Evolutionary conservation across 2,888 invertebrate genomes (phyloP).

Genomic region (Criorhina ranunculi): DNA sequence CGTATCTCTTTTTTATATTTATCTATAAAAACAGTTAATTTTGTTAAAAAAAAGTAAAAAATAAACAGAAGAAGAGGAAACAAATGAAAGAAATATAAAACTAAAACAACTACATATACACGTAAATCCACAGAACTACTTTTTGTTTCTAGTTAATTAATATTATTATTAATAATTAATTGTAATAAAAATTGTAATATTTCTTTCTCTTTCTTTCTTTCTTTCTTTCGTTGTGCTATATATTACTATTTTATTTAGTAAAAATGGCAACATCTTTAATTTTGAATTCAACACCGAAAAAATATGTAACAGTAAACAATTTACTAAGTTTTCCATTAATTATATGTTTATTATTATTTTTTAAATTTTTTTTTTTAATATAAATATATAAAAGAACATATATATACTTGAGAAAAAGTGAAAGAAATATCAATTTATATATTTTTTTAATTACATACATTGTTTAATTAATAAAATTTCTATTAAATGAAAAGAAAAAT

Average conservation of each 20-base stretch:
- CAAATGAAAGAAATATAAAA: slow-evolving; percentile 31
- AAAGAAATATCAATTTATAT: slow-evolving; percentile 67
- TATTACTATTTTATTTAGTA: slow-evolving; percentile 59
- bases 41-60: slow-evolving; percentile 75
- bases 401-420: slow-evolving; percentile 28
- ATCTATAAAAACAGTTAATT: slow-evolving; percentile 78
- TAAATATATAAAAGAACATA: slow-evolving; percentile 54
- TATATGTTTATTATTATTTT: slow-evolving; percentile 64
- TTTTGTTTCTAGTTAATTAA: slow-evolving; percentile 76
- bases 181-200: slow-evolving; percentile 62
- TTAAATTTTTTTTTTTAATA: slow-evolving; percentile 64
- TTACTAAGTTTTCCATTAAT: slow-evolving; percentile 71
- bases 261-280: slow-evolving; percentile 51
- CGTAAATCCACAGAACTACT: slow-evolving; percentile 69
- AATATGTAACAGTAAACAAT: slow-evolving; percentile 42
- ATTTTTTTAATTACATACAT: slow-evolving; percentile 71
- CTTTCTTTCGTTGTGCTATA: slow-evolving; percentile 71
- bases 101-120: slow-evolving; percentile 66
- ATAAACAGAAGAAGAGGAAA: slow-evolving; percentile 59
- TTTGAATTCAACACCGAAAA: slow-evolving; percentile 45
- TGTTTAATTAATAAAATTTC: slow-evolving; percentile 58
- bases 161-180: slow-evolving; percentile 59
- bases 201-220: slow-evolving; percentile 57
- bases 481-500: slow-evolving; percentile 52
- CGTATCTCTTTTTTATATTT: slow-evolving; percentile 76